These are phyloP conservation scores for Psittacara wagleri DNA, from an alignment of 2,113 vertebrate species.

Conservation along the genomic window DNA sequence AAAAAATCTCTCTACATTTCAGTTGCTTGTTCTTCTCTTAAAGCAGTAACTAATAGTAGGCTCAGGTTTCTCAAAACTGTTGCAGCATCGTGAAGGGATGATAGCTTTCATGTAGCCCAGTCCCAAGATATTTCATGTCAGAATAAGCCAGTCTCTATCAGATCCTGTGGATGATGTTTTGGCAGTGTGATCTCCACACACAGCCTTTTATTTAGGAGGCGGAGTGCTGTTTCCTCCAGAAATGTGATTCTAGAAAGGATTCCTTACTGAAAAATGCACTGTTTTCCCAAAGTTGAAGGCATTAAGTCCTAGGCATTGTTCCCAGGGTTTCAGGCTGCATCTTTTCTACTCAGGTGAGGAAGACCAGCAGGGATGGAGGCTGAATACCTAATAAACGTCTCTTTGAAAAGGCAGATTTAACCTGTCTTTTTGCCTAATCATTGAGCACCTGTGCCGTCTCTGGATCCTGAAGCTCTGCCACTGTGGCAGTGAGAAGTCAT, in stretches of 20 bases:
- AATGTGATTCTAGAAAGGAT: not conserved
- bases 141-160: not conserved
- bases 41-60: not conserved
- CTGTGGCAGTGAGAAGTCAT: not conserved
- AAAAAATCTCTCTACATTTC: not conserved
- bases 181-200: not conserved
- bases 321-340: not conserved
- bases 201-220: not conserved
- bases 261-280: not conserved
- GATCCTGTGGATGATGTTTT: not conserved
- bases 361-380: not conserved
- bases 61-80: not conserved
- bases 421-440: not conserved
- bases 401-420: not conserved
- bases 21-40: not conserved
- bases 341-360: not conserved
- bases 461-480: not conserved
- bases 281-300: not conserved
- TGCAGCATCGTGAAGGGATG: not conserved
- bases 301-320: not conserved
- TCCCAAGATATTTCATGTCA: not conserved
- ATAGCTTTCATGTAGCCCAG: not conserved
- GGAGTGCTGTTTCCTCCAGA: not conserved
- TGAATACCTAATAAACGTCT: fast-evolving
- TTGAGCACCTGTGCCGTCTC: not conserved